Evolutionary conservation across 2,113 vertebrate genomes (phyloP), one percentile per base, ranked within the genome.

Genomic region (Pachycephala philippinensis): DNA sequence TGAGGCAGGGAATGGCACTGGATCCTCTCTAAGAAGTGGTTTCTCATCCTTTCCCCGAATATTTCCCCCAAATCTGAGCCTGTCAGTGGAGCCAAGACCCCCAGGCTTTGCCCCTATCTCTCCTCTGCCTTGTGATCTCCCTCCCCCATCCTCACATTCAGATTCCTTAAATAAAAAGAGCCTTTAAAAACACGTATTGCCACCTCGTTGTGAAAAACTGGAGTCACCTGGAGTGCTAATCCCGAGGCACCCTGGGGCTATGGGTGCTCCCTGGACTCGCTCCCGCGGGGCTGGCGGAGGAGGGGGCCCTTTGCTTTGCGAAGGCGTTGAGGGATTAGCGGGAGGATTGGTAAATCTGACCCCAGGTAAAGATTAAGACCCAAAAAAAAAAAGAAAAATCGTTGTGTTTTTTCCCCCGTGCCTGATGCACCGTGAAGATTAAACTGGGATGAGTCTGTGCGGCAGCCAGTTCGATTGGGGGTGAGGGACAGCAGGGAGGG

Each of bases 281-380:
- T 81, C 57, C 20, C 6, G 6, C 13, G 0, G 5, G 44, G 82
- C 37, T 5, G 18, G 40, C 1, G 2, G 50, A 81, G 74, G 92
- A 93, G 53, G 74, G 54, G 26, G 28, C 78, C 69, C 77, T 89
- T 64, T 91, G n/a, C 37, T 93, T 93, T 93, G 26, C 4, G 12
- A 95, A 93, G 93, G 89, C 53, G 31, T 77, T 47, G 60, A 59
- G 47, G 83, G 93, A 96, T 97, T 95, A 97, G 90, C 0, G 7
- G 91, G 60, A 84, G 84, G 93, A 94, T 95, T 87, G 95, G 93
- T 64, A 82, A 95, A 93, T 92, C 90, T 84, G 89, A 93, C 95
- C 86, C 88, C 88, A 95, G 96, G 95, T 96, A 93, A 95, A 93
- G 93, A 96, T 95, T 97, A 96, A 91, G 66, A 84, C 40, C 47